phyloP scores from a whole-genome alignment of 2,888 invertebrate genomes.

The Petrolisthes manimaculis region DNA sequence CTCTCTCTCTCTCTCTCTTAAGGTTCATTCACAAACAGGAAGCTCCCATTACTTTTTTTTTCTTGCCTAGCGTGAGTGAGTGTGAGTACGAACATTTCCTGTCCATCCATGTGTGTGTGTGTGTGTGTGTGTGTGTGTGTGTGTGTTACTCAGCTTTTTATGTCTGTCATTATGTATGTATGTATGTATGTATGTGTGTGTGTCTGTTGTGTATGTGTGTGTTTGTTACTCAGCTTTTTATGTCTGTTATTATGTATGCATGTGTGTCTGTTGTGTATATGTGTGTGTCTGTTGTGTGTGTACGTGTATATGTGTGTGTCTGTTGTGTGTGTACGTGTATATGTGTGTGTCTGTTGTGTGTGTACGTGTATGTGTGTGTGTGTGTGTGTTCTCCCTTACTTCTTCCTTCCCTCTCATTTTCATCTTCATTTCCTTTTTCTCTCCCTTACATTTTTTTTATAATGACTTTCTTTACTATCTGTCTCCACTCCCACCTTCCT shows the following conservation, averaged over 20 bases:
- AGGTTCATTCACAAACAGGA: neutral
- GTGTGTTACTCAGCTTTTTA: neutral
- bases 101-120: neutral
- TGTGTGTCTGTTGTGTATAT: neutral
- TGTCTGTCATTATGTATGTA: neutral
- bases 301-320: neutral
- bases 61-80: constrained; percentile 4
- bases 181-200: neutral
- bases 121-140: neutral
- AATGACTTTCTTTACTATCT: neutral
- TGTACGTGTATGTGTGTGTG: neutral
- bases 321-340: neutral
- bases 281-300: neutral
- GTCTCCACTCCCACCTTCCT: neutral
- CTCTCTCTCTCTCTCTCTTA: neutral
- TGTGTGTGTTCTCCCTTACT: neutral
- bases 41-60: neutral
- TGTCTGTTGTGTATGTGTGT: neutral
- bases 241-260: neutral
- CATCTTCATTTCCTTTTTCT: neutral
- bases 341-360: neutral
- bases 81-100: neutral
- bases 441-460: neutral
- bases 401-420: neutral
- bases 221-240: neutral